Evolutionary conservation across 2,888 invertebrate species (phyloP).

Genomic region (Colostygia pectinataria): DNA sequence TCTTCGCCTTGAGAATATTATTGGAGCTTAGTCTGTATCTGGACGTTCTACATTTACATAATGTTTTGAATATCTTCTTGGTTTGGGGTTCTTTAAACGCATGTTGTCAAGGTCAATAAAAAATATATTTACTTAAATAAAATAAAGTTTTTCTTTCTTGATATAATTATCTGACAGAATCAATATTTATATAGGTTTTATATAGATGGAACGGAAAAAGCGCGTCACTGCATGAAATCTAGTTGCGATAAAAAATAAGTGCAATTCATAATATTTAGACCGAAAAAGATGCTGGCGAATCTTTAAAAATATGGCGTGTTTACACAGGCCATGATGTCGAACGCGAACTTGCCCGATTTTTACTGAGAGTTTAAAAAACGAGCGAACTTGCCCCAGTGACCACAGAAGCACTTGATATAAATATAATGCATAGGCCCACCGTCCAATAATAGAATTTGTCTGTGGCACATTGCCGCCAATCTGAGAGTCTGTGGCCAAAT

Average conservation of each 20-base stretch:
- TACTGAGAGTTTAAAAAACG: constrained; percentile 71
- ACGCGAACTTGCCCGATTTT: constrained; percentile 77
- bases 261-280: constrained; percentile 28
- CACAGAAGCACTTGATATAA: constrained; percentile 67
- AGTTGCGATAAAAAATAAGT: constrained; percentile 26
- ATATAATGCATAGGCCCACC: constrained; percentile 65
- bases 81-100: background rate
- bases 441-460: constrained; percentile 58
- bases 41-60: constrained; percentile 18
- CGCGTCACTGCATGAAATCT: constrained; percentile 8
- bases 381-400: constrained; percentile 80
- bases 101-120: constrained; percentile 8
- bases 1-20: constrained; percentile 62
- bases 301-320: constrained; percentile 47
- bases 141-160: too few relatives aligned
- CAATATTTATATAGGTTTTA: too few relatives aligned
- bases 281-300: constrained; percentile 33
- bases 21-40: constrained; percentile 43
- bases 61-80: constrained; percentile 6
- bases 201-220: background rate
- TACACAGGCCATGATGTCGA: constrained; percentile 65
- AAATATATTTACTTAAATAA: too few relatives aligned
- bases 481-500: constrained; percentile 44
- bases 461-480: constrained; percentile 53
- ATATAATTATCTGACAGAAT: too few relatives aligned